Conservation (phyloP, 2,797 vertebrate genomes). For the Agapornis canus region DNA sequence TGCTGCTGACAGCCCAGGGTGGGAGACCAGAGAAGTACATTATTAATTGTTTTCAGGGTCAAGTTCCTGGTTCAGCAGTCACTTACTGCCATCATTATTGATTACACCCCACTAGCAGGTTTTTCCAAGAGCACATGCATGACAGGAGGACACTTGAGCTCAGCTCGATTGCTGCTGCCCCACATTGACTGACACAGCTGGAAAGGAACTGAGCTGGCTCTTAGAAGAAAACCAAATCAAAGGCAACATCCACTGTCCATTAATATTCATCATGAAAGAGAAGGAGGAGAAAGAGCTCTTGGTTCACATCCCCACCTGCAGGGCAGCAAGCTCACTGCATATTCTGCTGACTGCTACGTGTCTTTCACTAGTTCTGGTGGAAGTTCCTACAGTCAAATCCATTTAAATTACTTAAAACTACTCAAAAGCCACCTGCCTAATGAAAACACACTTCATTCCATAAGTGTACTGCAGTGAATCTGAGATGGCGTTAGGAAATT, state of each 20-base stretch:
- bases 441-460: neutral
- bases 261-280: neutral
- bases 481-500: neutral
- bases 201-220: neutral
- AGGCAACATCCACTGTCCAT: neutral
- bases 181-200: neutral
- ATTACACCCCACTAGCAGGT: neutral
- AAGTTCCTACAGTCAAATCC: neutral
- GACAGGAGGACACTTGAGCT: neutral
- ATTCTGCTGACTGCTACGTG: neutral
- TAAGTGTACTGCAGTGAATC: neutral
- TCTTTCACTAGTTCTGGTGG: neutral
- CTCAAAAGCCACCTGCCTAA: neutral
- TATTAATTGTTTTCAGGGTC: slow-evolving; percentile 19
- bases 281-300: neutral
- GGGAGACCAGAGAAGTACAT: neutral
- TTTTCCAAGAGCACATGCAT: neutral
- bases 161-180: neutral
- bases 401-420: neutral
- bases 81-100: slow-evolving; percentile 31
- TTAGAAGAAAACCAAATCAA: slow-evolving; percentile 8
- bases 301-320: slow-evolving; percentile 17
- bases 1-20: neutral
- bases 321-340: slow-evolving; percentile 7
- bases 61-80: slow-evolving; percentile 2